A percentile compares a stretch with the other conserved stretches of the same genome.
Conservation (phyloP, 1,140 invertebrate genomes). For the Aricia agestis region DNA sequence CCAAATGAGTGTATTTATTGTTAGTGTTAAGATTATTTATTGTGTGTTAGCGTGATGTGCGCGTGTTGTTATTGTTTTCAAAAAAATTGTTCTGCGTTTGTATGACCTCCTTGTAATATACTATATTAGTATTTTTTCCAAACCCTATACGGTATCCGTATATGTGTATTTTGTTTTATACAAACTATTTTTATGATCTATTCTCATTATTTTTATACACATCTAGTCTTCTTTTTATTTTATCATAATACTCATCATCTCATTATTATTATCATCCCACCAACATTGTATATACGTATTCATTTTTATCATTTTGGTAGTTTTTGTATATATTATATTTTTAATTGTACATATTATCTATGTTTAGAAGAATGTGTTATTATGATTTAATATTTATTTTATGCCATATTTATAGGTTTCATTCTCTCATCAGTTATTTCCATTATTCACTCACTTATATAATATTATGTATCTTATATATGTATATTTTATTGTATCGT, state of each 20-base stretch:
- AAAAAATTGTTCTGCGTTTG: slow-evolving; percentile 63
- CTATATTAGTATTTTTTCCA: slow-evolving; percentile 67
- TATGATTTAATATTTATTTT: slow-evolving; percentile 4
- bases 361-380: background rate
- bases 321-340: slow-evolving; percentile 11
- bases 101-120: slow-evolving; percentile 59
- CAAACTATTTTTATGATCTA: slow-evolving; percentile 38
- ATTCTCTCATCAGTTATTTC: background rate
- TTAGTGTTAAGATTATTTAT: slow-evolving; percentile 59
- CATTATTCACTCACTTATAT: background rate
- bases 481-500: no score
- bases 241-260: slow-evolving; percentile 39
- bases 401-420: slow-evolving; percentile 19
- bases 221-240: slow-evolving; percentile 49
- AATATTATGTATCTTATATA: background rate
- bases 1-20: slow-evolving; percentile 49
- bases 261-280: slow-evolving; percentile 18
- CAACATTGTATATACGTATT: slow-evolving; percentile 22
- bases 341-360: slow-evolving; percentile 9
- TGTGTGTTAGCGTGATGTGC: slow-evolving; percentile 53
- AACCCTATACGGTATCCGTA: slow-evolving; percentile 72
- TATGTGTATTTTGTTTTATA: slow-evolving; percentile 63
- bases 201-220: slow-evolving; percentile 33
- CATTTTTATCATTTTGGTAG: slow-evolving; percentile 21
- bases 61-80: slow-evolving; percentile 57